Evolutionary conservation across 2,888 invertebrate genomes (phyloP).

Genomic region (Tenthredo scrophulariae): DNA sequence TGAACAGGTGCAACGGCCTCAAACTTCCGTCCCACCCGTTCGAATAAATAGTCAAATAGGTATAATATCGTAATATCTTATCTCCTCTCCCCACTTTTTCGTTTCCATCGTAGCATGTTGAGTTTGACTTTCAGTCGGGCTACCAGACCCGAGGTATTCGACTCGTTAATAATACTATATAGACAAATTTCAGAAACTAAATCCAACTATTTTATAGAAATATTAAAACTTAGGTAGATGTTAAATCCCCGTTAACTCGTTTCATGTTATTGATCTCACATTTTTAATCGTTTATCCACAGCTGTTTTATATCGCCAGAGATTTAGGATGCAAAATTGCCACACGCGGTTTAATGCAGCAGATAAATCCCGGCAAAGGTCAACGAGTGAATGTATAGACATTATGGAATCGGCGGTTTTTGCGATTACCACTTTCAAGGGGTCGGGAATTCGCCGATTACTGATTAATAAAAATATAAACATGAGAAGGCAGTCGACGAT

Average conservation of each 20-base stretch:
- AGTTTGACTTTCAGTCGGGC: neutral
- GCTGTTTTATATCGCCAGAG: neutral
- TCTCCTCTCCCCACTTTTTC: neutral
- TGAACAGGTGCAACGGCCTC: conserved; percentile 42
- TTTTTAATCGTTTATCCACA: neutral
- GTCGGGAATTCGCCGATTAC: neutral
- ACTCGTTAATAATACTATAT: neutral
- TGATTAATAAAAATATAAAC: neutral
- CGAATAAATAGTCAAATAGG: conserved; percentile 28
- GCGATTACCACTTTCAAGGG: neutral
- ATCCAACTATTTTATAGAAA: neutral
- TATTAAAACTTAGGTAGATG: neutral
- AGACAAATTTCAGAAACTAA: too few relatives aligned
- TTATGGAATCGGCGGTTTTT: neutral
- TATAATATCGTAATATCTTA: conserved; percentile 34
- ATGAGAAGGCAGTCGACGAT: neutral
- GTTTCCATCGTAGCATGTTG: neutral
- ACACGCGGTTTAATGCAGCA: neutral
- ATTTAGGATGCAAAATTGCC: neutral
- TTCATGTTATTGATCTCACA: neutral
- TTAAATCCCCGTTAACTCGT: neutral
- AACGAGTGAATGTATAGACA: neutral
- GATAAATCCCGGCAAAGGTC: neutral
- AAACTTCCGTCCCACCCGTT: conserved; percentile 45
- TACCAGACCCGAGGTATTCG: neutral